A percentile compares a stretch with the other conserved stretches of the same genome.
Conservation (phyloP, 2,888 invertebrate genomes). For the Fabriciana adippe region DNA sequence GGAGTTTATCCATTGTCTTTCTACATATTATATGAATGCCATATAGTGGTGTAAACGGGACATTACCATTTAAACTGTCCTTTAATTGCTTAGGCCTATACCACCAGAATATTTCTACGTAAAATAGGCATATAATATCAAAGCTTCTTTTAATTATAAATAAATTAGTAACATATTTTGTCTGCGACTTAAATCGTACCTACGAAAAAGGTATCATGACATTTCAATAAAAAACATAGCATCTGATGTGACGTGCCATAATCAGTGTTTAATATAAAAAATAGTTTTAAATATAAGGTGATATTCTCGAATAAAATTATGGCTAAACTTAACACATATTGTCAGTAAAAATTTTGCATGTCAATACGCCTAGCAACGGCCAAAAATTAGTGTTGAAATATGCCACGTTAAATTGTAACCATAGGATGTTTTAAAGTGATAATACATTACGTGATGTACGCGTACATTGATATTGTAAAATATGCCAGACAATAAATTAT, state of each 20-base stretch:
- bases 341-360: constrained; percentile 25
- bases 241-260: constrained; percentile 80
- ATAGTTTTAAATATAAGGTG: constrained; percentile 49
- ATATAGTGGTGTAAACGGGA: no score
- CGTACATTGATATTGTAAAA: constrained; percentile 81
- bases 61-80: no score
- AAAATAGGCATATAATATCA: no score
- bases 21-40: no score
- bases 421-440: constrained; percentile 38
- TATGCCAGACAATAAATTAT: constrained; percentile 83
- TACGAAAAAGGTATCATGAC: constrained; percentile 60
- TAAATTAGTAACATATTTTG: constrained; percentile 32
- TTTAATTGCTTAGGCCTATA: no score
- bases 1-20: no score
- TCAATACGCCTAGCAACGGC: constrained; percentile 34
- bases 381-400: constrained; percentile 32
- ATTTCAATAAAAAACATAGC: constrained; percentile 52
- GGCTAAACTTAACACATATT: constrained; percentile 35
- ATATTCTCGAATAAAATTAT: constrained; percentile 61
- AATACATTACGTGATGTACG: constrained; percentile 62
- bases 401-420: constrained; percentile 36
- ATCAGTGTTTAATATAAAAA: constrained; percentile 57
- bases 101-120: no score
- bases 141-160: no score
- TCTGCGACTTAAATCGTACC: constrained; percentile 46